Base-by-base conservation (phyloP, 2,797 vertebrate species). In the Holocentrus rufus region DNA sequence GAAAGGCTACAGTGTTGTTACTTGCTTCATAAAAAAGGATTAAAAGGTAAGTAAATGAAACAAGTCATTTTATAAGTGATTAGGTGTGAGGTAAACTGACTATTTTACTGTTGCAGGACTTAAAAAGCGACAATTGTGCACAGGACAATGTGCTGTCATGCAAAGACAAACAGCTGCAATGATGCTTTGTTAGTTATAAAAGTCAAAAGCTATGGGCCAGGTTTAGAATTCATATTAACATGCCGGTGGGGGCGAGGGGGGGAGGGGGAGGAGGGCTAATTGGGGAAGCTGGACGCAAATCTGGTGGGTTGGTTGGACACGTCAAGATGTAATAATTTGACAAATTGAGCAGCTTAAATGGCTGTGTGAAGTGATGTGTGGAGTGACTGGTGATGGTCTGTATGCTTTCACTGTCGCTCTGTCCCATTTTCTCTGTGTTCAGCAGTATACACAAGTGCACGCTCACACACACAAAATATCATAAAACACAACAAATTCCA, bases 321-420 rank as follows among this genome's bases (percentile, higher is more conserved):
- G 36, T 62, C 39, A 47, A 47, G 70, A 44, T 62, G 81, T 74
- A 76, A 81, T 76, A 77, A 82, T 60, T 74, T 36, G 34, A 36
- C 9, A 39, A 81, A 67, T 65, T 52, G 23, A 68, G 53, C 66
- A 53, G 55, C 68, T 80, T 46, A 66, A 54, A 58, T 74, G 58
- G 39, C 69, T 76, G 63, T 34, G 63, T 69, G 27, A 39, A 70
- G 44, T 44, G 34, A 36, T 76, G 63, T 34, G 63, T 69, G 27
- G 31, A 70, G 44, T 44, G 34, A 36, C 34, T 36, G 34, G 34
- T 36, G 47, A 79, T 59, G 60, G 9, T 47, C 61, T 70, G 23
- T 64, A 49, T 2, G 49, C 34, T 30, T 31, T 49, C 22, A 22
- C 54, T 60, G 42, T 27, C 31, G 13, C 15, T 49, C 15, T 18